A percentile compares a stretch with the other conserved stretches of the same genome.
phyloP scores from a whole-genome alignment of 2,797 vertebrate species.

The Anas georgica region DNA sequence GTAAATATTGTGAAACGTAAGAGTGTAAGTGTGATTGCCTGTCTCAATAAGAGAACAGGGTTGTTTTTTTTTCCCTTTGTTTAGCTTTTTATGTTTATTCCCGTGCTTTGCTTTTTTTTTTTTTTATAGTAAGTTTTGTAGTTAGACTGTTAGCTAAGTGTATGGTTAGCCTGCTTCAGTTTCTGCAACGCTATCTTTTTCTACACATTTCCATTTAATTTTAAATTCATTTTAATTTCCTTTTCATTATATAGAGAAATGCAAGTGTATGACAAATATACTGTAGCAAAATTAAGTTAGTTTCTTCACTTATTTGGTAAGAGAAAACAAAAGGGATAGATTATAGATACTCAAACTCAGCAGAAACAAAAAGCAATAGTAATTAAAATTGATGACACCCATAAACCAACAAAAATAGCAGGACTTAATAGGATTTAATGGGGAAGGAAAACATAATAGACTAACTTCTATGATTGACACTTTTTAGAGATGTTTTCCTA shows the following conservation, averaged over 20 bases:
- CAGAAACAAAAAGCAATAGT: background rate
- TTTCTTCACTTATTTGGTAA: background rate
- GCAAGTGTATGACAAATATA: background rate
- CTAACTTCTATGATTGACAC: background rate
- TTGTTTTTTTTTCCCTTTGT: background rate
- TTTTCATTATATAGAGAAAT: background rate
- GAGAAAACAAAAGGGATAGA: background rate
- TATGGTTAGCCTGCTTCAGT: background rate
- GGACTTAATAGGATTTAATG: background rate
- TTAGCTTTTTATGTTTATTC: background rate
- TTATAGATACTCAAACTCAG: background rate
- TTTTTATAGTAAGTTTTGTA: background rate
- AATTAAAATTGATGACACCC: constrained; percentile 15
- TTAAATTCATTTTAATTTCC: constrained; percentile 17
- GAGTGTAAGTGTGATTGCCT: background rate
- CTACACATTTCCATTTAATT: background rate
- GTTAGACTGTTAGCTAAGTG: background rate
- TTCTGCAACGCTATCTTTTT: background rate
- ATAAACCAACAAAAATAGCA: constrained; percentile 2
- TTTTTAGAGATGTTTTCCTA: background rate
- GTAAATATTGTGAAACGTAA: background rate
- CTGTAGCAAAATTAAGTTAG: background rate
- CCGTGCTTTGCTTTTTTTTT: background rate
- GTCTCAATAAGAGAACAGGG: background rate
- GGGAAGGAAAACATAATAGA: background rate